Percentiles rank a stretch among this genome's conserved stretches.
These are phyloP conservation scores for Ictidomys tridecemlineatus DNA, from an alignment of 2,113 vertebrate species.

Conservation along the genomic window DNA sequence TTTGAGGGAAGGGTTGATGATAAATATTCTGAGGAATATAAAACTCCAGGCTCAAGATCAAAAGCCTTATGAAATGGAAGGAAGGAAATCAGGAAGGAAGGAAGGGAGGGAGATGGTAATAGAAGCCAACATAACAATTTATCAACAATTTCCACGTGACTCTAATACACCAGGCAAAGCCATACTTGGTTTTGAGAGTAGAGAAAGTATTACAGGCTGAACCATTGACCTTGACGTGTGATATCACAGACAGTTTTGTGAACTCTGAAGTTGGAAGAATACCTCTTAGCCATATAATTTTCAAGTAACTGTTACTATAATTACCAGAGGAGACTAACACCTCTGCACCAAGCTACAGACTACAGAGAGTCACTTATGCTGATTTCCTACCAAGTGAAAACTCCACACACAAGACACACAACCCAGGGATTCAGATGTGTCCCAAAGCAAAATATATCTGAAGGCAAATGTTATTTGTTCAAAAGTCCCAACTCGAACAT, in stretches of 20 bases:
- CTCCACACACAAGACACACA: background rate
- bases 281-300: background rate
- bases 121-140: background rate
- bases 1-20: background rate
- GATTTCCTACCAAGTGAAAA: background rate
- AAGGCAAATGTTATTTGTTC: background rate
- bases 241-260: background rate
- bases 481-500: constrained; percentile 35
- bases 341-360: fast-evolving
- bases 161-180: background rate
- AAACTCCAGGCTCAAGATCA: background rate
- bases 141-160: background rate
- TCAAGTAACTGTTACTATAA: fast-evolving
- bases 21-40: background rate
- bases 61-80: background rate
- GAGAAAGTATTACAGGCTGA: background rate
- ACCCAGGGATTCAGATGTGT: background rate
- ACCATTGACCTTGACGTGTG: background rate
- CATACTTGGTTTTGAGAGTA: background rate
- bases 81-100: background rate
- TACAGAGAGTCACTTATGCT: background rate
- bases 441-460: background rate
- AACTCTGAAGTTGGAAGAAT: background rate
- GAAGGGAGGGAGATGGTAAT: background rate
- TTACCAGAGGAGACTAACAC: fast-evolving